phyloP scores from a whole-genome alignment of 1,140 invertebrate genomes.

The Diorhabda carinulata region DNA sequence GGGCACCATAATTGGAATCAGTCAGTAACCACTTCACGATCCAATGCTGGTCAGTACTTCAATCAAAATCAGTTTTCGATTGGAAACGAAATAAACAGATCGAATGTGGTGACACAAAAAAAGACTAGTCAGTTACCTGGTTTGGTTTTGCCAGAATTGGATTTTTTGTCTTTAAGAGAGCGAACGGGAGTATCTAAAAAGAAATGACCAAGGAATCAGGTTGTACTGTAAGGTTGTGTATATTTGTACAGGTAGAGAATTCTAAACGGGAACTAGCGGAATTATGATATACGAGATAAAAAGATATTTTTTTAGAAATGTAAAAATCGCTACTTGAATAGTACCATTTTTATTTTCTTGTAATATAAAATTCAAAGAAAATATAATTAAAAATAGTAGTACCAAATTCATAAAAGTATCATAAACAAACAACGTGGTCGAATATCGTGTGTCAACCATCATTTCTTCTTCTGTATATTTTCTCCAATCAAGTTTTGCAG shows the following conservation, averaged over 20 bases:
- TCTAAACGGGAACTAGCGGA: too few relatives aligned
- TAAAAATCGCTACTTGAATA: too few relatives aligned
- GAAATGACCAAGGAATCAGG: conserved; percentile 45
- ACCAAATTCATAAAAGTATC: too few relatives aligned
- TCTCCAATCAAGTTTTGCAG: too few relatives aligned
- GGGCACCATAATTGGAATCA: conserved; percentile 19
- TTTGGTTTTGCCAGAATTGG: conserved; percentile 50
- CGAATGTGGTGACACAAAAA: conserved; percentile 13
- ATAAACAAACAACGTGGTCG: too few relatives aligned
- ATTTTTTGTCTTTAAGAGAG: conserved; percentile 48
- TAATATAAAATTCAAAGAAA: too few relatives aligned
- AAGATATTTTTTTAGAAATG: too few relatives aligned
- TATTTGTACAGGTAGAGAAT: not conserved
- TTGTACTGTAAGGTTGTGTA: conserved; percentile 36
- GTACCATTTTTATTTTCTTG: too few relatives aligned
- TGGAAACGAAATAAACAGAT: conserved; percentile 11
- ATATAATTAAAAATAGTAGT: too few relatives aligned
- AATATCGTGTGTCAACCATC: too few relatives aligned
- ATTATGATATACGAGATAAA: too few relatives aligned
- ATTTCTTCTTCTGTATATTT: too few relatives aligned
- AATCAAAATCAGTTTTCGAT: conserved; percentile 26
- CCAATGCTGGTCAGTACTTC: conserved; percentile 39
- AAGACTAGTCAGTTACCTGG: conserved; percentile 44
- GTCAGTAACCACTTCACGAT: conserved; percentile 14
- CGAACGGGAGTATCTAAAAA: conserved; percentile 29